phyloP scores from a whole-genome alignment of 2,888 invertebrate genomes.

The Lithodes maja region DNA sequence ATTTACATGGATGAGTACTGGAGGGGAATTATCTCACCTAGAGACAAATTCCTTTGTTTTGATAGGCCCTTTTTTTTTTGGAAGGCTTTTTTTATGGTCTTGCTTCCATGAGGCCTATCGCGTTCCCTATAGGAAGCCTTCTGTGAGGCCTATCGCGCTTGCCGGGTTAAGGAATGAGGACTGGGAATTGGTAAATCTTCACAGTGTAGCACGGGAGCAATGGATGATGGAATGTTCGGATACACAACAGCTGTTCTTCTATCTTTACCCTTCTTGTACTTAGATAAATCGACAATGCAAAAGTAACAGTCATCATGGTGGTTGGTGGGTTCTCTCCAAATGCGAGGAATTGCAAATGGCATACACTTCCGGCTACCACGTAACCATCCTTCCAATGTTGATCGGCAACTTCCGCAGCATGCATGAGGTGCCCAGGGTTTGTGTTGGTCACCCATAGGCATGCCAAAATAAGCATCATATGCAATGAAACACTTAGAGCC shows the following conservation, averaged over 20 bases:
- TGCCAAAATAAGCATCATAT: conserved; percentile 22
- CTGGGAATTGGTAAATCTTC: background rate
- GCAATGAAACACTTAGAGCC: conserved; percentile 20
- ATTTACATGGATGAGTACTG: no score
- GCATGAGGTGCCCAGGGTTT: conserved; percentile 10
- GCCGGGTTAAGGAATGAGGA: no score
- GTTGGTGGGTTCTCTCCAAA: conserved; percentile 13
- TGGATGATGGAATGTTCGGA: conserved; percentile 18
- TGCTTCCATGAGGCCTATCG: no score
- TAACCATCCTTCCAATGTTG: conserved; percentile 23
- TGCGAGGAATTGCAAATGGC: conserved; percentile 16
- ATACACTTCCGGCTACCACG: conserved; percentile 9
- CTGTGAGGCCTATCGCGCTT: no score
- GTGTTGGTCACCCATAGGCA: conserved; percentile 30
- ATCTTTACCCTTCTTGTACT: conserved; percentile 3
- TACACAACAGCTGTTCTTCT: background rate
- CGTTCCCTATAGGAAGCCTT: no score
- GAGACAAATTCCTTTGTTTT: no score
- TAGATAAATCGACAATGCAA: conserved; percentile 5
- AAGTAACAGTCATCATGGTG: conserved; percentile 15
- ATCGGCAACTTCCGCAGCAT: conserved; percentile 5
- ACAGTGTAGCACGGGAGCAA: background rate
- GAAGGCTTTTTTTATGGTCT: no score
- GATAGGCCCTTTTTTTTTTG: no score
- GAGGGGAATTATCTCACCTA: no score